Base-by-base conservation (phyloP, 2,113 vertebrate species). In the Nannospalax galili region DNA sequence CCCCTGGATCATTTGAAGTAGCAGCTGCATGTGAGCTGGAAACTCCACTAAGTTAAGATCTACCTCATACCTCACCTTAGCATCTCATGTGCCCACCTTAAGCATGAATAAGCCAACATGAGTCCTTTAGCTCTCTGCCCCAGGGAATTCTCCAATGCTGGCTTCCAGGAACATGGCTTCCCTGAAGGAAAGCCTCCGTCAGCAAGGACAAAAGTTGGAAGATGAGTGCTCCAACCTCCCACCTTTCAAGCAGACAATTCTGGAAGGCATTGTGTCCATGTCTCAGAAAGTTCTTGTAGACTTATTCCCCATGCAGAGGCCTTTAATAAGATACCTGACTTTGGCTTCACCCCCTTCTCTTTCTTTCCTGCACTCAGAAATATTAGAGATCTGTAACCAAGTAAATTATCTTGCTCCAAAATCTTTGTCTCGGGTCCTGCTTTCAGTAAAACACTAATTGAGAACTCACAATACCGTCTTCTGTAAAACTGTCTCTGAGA, bases 231-330 rank as follows among this genome's bases (percentile, higher is more conserved):
- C 56, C 16, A 85, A 84, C 77, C 96, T 88, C 89, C 94, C 88
- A 62, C 69, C 87, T 88, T 91, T 90, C 73, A 77, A 65, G 48
- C 42, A 79, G 26, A 95, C 42, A 85, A 20, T 85, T 95, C 78
- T 91, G 35, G 82, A 90, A 94, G 62, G 32, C 56, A 94, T 88
- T 89, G 48, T 97, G 22, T 92, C 65, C 32, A 72, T 89, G 93
- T 93, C 69, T 93, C 79, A 73, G 90, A 92, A 94, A 92, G 42
- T 77, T 19, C 35, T 89, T 22, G 37, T 72, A 42, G 62, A 95
- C 74, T 77, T 19, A 35, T 42, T 94, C 56, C 37, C 40, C 37
- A 81, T 22, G 58, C 75, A 37, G 28, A 58, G 84, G 40, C 19
- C 20, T 65, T 74, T 65, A 52, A 24, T 90, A 81, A 75, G 8